Base-by-base conservation (phyloP, 2,888 invertebrate genomes). In the Cephalotes varians region DNA sequence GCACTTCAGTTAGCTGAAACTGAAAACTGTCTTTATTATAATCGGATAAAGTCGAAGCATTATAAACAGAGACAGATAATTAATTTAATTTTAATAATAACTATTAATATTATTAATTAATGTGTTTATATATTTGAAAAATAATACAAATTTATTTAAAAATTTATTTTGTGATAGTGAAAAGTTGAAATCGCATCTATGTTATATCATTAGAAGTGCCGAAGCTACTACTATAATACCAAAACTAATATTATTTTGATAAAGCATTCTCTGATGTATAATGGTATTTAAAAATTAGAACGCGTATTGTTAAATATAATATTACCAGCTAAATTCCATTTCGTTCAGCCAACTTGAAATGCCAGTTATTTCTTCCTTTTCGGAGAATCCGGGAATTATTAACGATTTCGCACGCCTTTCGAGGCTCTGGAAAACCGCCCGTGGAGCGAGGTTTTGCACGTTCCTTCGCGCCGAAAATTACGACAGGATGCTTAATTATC, bases 401-500 rank as follows among this genome's bases (percentile, higher is more conserved):
- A 88, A 85, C 88, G 81, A 91, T 90, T 90, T 82, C 40, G 80
- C 82, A 85, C 85, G 87, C 74, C 81, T 58, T 83, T 81, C 77
- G 58, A 69, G 21, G 58, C 67, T 82, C 74, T 37, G 80, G 83
- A 84, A 87, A 86, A 86, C 86, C 87, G 73, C 85, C 85, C 81
- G 85, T 67, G 71, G 86, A 74, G 90, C 69, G 64, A 25, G 31
- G 44, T 84, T 76, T 86, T 74, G 82, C 82, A 71, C 83, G 84
- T 71, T 60, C 28, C 58, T 67, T 85, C 83, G 87, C 85, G 62
- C 87, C 56, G 88, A 86, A 90, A 90, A 90, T 84, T 88, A 85
- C 86, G 83, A 84, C 77, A 76, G 86, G 83, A 80, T 77, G 85
- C 74, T 86, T 89, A 90, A 90, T 90, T 90, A 90, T 87, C 85